Evolutionary conservation across 2,888 invertebrate species (phyloP), one percentile per base, ranked within the genome.

Genomic region (Scelioninae gen. 2): DNA sequence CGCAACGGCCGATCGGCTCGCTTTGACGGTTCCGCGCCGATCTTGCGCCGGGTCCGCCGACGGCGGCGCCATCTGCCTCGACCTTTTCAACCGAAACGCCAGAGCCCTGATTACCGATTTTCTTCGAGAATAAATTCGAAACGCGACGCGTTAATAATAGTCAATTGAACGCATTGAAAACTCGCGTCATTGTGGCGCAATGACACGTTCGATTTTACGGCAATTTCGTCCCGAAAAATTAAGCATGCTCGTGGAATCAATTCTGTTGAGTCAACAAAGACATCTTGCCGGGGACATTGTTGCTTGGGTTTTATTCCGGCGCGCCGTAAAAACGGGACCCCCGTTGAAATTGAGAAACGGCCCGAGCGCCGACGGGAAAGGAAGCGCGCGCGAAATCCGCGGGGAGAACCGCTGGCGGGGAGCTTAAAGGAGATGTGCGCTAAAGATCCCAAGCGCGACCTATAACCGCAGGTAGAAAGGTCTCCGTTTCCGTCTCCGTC

Each of bases 371-470:
- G 57, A 22, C 43, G 63, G 52, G 75, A 58, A 7, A 31, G 9
- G 50, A 46, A 73, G 58, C 39, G 61, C 52, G 57, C 70, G 61
- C 64, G 70, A 69, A 71, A 72, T 52, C 65, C 76, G 60, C 73
- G 68, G 71, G 73, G 35, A 45, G 11, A 7, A 4, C 28, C 13
- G 35, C 68, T 6, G 43, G 46, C 7, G 43, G 72, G 74, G 75
- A 76, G 73, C 78, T 82, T 83, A 83, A 83, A 83, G 83, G 79
- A 80, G 82, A 83, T 81, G 78, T 80, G 77, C 77, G 77, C 77
- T 74, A 77, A 81, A 74, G 79, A 77, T 78, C 68, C 74, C 69
- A 68, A 76, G 63, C 55, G 74, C 79, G 75, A 78, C 61, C 74
- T 76, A 78, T 75, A 72, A 75, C 53, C 55, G 52, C 61, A 72